These are phyloP conservation scores for Phortica variegata DNA, from an alignment of 1,140 invertebrate species.

Conservation along the genomic window DNA sequence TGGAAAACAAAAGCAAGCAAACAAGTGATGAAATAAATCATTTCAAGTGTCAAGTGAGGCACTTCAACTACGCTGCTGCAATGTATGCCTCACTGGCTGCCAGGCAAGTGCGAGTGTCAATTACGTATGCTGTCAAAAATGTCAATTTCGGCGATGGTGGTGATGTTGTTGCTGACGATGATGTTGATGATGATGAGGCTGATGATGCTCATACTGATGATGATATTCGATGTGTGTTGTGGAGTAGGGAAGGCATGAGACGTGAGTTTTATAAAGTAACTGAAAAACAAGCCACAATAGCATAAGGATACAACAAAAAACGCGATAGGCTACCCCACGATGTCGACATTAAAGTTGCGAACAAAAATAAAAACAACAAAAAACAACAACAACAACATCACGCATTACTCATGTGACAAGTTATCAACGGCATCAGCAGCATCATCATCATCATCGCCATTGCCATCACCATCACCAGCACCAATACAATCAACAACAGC, in stretches of 20 bases:
- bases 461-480: background rate
- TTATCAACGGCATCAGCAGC: no score
- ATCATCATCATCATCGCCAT: background rate
- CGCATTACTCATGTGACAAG: no score
- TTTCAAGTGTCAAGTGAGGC: constrained; percentile 15
- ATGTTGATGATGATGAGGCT: no score
- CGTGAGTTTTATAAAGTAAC: constrained; percentile 22
- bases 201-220: no score
- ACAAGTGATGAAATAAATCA: constrained; percentile 55
- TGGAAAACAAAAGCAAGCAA: no score
- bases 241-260: no score
- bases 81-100: background rate
- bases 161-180: no score
- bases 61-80: constrained; percentile 5
- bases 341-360: no score
- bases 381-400: constrained; percentile 38
- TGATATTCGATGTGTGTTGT: no score
- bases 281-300: constrained; percentile 11
- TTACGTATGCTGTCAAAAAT: constrained; percentile 55
- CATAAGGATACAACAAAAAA: constrained; percentile 3
- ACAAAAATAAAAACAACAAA: constrained; percentile 7
- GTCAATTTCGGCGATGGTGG: constrained; percentile 49
- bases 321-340: no score
- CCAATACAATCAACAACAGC: no score
- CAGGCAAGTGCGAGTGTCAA: constrained; percentile 52